Base-by-base conservation (phyloP, 2,797 vertebrate species). In the Australoheros facetus region DNA sequence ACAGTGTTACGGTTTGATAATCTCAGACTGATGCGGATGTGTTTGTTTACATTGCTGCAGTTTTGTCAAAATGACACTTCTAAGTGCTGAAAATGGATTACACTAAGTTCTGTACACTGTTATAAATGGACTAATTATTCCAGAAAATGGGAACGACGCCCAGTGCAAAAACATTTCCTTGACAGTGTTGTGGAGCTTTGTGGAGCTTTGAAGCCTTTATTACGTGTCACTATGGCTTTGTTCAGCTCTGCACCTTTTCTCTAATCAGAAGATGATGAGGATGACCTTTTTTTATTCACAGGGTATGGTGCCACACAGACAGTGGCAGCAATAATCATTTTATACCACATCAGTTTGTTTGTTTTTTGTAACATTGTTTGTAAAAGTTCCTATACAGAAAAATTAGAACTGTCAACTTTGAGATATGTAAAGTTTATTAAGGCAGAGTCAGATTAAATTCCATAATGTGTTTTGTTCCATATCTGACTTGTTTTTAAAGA, bases 251-350 rank as follows among this genome's bases (percentile, higher is more conserved):
- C 69, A 79, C 78, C 70, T 85, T 81, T 78, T 69, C 71, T 78
- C 79, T 91, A 88, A 91, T 87, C 81, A 88, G 81, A 64, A 7
- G 81, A 83, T 90, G 82, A 91, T 91, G 87, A 89, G 60, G 73
- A 54, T 84, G 86, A 92, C 84, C 87, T 37, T 91, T 90, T 90
- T 79, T 77, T 76, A 83, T 57, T 71, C 80, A 55, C 76, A 69
- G 30, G 45, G 32, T 59, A 9, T 2, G 5, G 16, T 39, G 75
- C 28, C 60, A 17, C 69, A 30, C 34, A 60, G 59, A 55, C 28
- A 26, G 42, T n/a, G 17, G n/a, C 79, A 58, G 21, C 48, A 11
- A 2, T 28, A 73, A 13, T 51, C 1, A 19, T 66, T 70, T 75
- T n/a, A n/a, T 7, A 2, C 30, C 19, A 3, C 4, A 3, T 11